Conservation (phyloP, 2,113 vertebrate genomes). For the Callipepla californica region DNA sequence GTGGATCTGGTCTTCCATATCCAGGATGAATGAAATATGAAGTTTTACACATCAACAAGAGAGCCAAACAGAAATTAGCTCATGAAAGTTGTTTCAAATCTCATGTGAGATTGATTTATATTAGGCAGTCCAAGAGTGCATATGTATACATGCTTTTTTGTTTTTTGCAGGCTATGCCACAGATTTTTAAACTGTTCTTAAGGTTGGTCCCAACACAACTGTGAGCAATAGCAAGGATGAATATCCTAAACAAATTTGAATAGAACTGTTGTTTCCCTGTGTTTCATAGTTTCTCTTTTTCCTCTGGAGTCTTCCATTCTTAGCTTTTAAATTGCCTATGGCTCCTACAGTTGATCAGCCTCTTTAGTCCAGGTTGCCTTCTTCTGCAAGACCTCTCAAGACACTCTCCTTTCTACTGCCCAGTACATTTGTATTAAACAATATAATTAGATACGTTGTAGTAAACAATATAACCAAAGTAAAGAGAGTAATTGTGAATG, state of each 20-base stretch:
- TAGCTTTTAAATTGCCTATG: slow-evolving; percentile 3
- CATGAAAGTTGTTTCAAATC: neutral
- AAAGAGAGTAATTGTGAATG: neutral
- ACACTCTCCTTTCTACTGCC: neutral
- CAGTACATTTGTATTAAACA: slow-evolving; percentile 20
- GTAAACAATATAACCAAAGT: slow-evolving; percentile 31
- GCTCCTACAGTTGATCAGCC: neutral
- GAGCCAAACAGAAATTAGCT: neutral
- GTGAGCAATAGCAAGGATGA: neutral
- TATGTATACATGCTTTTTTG: neutral
- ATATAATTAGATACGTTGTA: slow-evolving; percentile 13
- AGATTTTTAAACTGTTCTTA: neutral
- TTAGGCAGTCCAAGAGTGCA: neutral
- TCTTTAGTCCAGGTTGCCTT: slow-evolving; percentile 2
- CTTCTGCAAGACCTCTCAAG: slow-evolving; percentile 11
- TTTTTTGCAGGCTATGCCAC: neutral
- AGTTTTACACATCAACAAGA: neutral
- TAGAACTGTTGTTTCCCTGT: neutral
- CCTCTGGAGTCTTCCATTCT: neutral
- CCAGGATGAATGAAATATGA: neutral
- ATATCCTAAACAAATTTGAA: neutral
- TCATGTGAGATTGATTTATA: neutral
- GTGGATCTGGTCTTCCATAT: neutral
- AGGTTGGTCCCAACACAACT: neutral
- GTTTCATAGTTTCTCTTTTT: neutral